These are phyloP conservation scores for Chalcosyrphus nemorum DNA, from an alignment of 2,888 invertebrate genomes.

Conservation along the genomic window DNA sequence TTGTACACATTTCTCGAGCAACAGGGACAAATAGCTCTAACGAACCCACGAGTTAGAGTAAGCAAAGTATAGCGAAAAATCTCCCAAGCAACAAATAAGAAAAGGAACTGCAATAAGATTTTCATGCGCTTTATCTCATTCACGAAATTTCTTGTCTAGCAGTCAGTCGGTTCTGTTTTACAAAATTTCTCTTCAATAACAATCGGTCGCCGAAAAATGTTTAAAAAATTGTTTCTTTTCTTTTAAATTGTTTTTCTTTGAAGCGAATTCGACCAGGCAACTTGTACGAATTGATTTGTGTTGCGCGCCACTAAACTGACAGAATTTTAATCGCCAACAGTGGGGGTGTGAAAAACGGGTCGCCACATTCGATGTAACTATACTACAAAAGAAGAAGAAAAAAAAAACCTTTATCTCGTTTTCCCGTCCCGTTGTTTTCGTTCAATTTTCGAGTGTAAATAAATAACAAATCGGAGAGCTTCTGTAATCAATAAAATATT, in stretches of 20 bases:
- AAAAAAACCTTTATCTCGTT: conserved; percentile 3
- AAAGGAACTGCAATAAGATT: background rate
- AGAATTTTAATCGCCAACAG: conserved; percentile 8
- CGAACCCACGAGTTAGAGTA: background rate
- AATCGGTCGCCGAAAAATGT: conserved; percentile 7
- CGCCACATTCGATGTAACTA: background rate
- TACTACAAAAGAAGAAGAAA: too few species aligned
- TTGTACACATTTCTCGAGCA: background rate
- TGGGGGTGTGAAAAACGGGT: conserved; percentile 9
- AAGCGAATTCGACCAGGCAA: background rate
- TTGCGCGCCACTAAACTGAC: conserved; percentile 7
- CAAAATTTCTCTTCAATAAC: background rate
- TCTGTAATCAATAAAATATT: background rate
- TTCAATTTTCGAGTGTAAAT: conserved; percentile 17
- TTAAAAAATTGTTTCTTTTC: background rate
- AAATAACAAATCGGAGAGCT: conserved; percentile 1
- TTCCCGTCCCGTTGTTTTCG: background rate
- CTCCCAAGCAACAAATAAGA: background rate
- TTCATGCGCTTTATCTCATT: conserved; percentile 40
- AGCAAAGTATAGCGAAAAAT: background rate
- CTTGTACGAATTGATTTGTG: conserved; percentile 6
- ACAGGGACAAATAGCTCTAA: background rate
- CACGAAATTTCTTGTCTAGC: conserved; percentile 24
- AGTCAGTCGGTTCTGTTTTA: conserved; percentile 21
- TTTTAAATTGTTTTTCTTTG: background rate